Base-by-base conservation (phyloP, 1,140 invertebrate species). In the Sinonovacula constricta region DNA sequence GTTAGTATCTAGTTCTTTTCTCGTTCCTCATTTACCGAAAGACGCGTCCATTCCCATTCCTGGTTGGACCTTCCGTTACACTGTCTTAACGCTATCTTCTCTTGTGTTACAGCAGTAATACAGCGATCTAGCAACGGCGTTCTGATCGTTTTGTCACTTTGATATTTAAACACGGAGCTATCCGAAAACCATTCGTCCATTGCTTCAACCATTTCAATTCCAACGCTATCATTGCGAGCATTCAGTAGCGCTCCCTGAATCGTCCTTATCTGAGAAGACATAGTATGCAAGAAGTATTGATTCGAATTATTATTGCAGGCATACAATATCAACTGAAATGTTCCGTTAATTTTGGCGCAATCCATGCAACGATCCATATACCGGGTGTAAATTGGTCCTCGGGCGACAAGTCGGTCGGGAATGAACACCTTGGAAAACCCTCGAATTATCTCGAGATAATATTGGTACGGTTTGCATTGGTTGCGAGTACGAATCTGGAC, bases 391-490 rank as follows among this genome's bases (percentile, higher is more conserved):
- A 76, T 66, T 4, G 24, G 49, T 10, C 72, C 72, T 18, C 7
- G 7, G 14, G 15, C 24, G 3, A 34, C n/a, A 31, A 31, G 18
- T 14, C 67, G 31, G 0, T 0, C 26, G 22, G 63, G 62, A 30
- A 76, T 57, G 49, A 45, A 76, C 4, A 76, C 63, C 22, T 66
- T 31, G 0, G 72, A 76, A 18, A 76, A 36, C 15, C 62, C 54
- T 33, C 30, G 31, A n/a, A 76, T 51, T 22, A 36, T 56, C 28
- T 76, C 63, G 14, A 76, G n/a, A 26, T 65, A 76, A 36, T 76
- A 76, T 28, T 76, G 45, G 28, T 76, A 76, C 24, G 72, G 63
- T 33, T 67, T 66, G 60, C 72, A 76, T 22, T 59, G 26, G 34
- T 76, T 76, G 22, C 49, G 22, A 33, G 34, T 36, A 0, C 72